Conservation (phyloP, 2,888 invertebrate genomes). For the Chrysolina americana region DNA sequence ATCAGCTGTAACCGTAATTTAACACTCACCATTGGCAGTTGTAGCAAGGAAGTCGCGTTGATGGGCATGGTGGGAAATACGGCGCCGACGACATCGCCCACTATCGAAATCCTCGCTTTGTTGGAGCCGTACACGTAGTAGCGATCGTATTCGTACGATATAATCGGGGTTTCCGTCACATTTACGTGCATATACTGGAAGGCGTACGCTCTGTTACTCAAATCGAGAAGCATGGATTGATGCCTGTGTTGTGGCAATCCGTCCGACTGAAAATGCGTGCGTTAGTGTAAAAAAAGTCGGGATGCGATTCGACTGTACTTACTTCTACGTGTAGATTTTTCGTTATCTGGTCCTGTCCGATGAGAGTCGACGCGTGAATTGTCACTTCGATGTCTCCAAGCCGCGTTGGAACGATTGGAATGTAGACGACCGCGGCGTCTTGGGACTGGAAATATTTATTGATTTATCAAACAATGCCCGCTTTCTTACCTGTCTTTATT, state of each 20-base stretch:
- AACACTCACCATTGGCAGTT: conserved; percentile 79
- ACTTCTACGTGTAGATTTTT: conserved; percentile 80
- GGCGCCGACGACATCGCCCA: conserved; percentile 94
- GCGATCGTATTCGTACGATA: conserved; percentile 89
- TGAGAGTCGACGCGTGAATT: conserved; percentile 82
- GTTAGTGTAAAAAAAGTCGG: not conserved
- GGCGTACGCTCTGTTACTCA: conserved; percentile 92
- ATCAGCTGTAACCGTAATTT: not conserved
- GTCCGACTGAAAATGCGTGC: conserved; percentile 76
- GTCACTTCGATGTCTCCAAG: conserved; percentile 84
- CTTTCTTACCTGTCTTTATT: not conserved
- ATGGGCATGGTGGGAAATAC: conserved; percentile 94
- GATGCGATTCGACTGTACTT: conserved; percentile 46
- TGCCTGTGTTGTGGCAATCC: conserved; percentile 94
- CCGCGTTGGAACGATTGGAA: conserved; percentile 90
- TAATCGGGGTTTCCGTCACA: conserved; percentile 92
- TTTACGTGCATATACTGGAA: conserved; percentile 97
- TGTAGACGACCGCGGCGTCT: conserved; percentile 86
- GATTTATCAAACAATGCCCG: not conserved
- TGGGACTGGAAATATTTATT: conserved; percentile 72
- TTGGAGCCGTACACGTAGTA: conserved; percentile 97
- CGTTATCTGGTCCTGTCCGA: conserved; percentile 81
- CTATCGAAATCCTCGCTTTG: conserved; percentile 84
- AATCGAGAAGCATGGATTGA: conserved; percentile 91
- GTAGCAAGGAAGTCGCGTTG: conserved; percentile 85